A percentile compares a stretch with the other conserved stretches of the same genome.
Conservation (phyloP, 2,113 vertebrate species). For the Amphiprion ocellaris region DNA sequence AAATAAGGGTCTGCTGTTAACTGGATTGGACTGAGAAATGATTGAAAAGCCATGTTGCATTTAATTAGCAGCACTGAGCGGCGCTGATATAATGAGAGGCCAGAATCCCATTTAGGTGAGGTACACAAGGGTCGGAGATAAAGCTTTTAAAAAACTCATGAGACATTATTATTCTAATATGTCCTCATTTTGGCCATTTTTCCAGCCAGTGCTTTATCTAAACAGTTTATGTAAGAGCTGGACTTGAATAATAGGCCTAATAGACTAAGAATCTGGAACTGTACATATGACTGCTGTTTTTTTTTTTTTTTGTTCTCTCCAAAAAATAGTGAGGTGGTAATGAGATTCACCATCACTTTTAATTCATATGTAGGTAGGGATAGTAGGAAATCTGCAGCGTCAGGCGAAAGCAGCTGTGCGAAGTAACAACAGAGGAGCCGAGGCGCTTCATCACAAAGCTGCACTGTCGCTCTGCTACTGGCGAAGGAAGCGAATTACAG, state of each 20-base stretch:
- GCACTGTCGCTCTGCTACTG: conserved; percentile 28
- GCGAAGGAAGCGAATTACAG: conserved; percentile 26
- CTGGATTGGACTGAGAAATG: conserved; percentile 58
- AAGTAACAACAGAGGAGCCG: conserved; percentile 42
- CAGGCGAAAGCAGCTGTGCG: conserved; percentile 47
- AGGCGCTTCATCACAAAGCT: conserved; percentile 55
- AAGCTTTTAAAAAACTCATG: conserved; percentile 57
- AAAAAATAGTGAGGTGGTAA: conserved; percentile 17
- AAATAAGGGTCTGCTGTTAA: conserved; percentile 55
- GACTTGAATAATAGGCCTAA: conserved; percentile 42
- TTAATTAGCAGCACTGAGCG: conserved; percentile 58
- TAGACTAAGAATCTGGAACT: conserved; percentile 15
- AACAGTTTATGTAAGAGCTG: conserved; percentile 48
- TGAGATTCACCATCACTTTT: conserved; percentile 41
- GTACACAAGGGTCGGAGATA: conserved; percentile 54
- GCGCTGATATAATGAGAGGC: conserved; percentile 58
- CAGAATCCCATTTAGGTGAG: conserved; percentile 63
- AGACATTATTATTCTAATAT: conserved; percentile 63
- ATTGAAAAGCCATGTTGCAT: conserved; percentile 44
- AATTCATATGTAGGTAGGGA: conserved; percentile 59
- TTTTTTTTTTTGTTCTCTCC: background rate
- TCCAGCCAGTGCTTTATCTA: conserved; percentile 12
- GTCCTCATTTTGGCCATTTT: conserved; percentile 57
- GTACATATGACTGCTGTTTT: conserved; percentile 24
- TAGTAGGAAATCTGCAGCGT: conserved; percentile 56